phyloP scores from a whole-genome alignment of 1,140 invertebrate species.

The Drosophila watanabei region DNA sequence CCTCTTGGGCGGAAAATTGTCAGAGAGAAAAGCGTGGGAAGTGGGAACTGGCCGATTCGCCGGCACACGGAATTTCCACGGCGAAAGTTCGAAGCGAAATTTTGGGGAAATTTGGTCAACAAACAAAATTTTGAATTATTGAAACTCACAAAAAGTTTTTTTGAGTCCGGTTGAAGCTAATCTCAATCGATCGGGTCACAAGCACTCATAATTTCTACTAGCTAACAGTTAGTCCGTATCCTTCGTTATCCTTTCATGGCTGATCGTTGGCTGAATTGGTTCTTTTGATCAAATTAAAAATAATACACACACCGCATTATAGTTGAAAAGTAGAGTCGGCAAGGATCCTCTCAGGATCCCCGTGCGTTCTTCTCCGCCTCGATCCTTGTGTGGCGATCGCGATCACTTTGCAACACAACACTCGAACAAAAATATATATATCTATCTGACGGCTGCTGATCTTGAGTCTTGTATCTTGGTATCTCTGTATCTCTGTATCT shows the following conservation, averaged over 20 bases:
- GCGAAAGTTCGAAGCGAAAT: not conserved
- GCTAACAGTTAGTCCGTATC: too few species aligned
- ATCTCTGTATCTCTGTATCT: not conserved
- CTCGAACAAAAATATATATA: constrained; percentile 58
- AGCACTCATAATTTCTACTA: too few species aligned
- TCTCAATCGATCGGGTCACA: not conserved
- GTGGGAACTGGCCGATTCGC: constrained; percentile 1
- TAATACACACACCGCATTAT: constrained; percentile 82
- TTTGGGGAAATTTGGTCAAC: not conserved
- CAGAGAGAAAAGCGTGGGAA: not conserved
- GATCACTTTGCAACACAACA: constrained; percentile 39
- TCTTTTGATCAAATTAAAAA: constrained; percentile 57
- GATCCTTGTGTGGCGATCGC: constrained; percentile 6
- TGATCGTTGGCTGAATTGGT: not conserved
- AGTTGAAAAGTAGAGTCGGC: constrained; percentile 48
- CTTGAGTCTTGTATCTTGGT: not conserved
- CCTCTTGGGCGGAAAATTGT: not conserved
- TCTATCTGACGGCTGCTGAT: not conserved
- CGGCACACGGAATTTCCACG: not conserved
- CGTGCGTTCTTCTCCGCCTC: not conserved
- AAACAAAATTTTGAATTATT: not conserved
- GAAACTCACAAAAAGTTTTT: not conserved
- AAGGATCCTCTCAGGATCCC: constrained; percentile 34
- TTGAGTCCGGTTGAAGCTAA: not conserved
- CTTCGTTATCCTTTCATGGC: not conserved